Evolutionary conservation across 2,888 invertebrate species (phyloP), one percentile per base, ranked within the genome.

Genomic region (Phasia obesa): DNA sequence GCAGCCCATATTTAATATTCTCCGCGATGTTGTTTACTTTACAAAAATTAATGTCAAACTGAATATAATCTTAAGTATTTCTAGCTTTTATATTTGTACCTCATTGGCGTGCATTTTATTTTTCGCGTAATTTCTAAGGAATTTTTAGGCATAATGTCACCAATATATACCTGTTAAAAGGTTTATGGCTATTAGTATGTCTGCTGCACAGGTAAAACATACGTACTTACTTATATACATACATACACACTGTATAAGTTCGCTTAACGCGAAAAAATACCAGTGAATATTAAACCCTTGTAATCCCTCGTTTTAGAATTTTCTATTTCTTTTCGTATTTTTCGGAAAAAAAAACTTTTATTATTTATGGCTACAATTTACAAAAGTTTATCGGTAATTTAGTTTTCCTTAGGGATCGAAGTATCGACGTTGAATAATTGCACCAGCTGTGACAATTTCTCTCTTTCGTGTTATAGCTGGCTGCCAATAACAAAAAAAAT

Each of bases 1-100:
- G 81, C 89, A 90, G 85, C 89, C 90, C 89, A 89, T 88, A 55
- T 85, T 83, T 17, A 23, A 25, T 23, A 44, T 75, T 64, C n/a
- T 1, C 19, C 35, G 62, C 17, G 2, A 49, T 57, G 62, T 31
- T 76, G 65, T 67, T 71, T 42, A 51, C 57, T 57, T 11, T n/a
- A 31, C 38, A 60, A 69, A 49, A 38, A 31, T 42, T 17, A 15
- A 55, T 31, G 67, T 60, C 35, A 67, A 47, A 81, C 76, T 81
- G 55, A 77, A 51, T 49, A 25, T 44, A 11, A 64, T 42, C 21
- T 15, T 25, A 2, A n/a, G 13, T 15, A 4, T 67, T 49, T 7
- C n/a, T 0, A 47, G 0, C 21, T 21, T 47, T 81, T 81, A 71
- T 76, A 62, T 69, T 55, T 69, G 73, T 60, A 71, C 42, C 21